Evolutionary conservation across 2,797 vertebrate species (phyloP), one percentile per base, ranked within the genome.

Genomic region (Pitangus sulphuratus): DNA sequence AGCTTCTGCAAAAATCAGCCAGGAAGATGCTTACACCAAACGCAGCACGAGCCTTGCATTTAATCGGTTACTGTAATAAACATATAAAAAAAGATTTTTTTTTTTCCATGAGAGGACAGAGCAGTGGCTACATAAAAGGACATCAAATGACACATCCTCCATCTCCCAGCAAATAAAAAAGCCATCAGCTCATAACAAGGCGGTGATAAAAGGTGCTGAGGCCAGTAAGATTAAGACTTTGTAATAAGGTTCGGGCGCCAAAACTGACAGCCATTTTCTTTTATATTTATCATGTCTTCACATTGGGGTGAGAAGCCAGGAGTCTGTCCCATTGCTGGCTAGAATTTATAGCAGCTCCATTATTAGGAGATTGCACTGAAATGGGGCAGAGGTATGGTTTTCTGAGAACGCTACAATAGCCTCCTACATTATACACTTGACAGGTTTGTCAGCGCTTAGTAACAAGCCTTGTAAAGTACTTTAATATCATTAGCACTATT

Each of bases 401-500:
- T 99, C 98, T 98, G 98, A 98, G 98, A 98, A 98, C 97, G 98
- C 98, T 98, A 98, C 97, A 97, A 98, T 98, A 98, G 98, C 98
- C 98, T 98, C 98, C 98, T 99, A 99, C 98, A 99, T 99, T 99
- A 99, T 98, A 97, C 97, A 98, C 98, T 98, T 99, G 99, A 99
- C 99, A 99, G 98, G 98, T 99, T 99, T 99, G 99, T 99, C 98
- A 99, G 98, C 97, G 98, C 98, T 98, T 98, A 97, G 98, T 98
- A 98, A 98, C 98, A 98, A 98, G 98, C 98, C 98, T 98, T 98
- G 98, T 98, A 98, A 98, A 99, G 98, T 98, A 99, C 98, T 99
- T 98, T 98, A 99, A 99, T 99, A 99, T 99, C 99, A 99, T 99
- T 99, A 99, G 98, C 98, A 99, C 98, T 99, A 99, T 99, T 99